These are phyloP conservation scores for Semotilus atromaculatus DNA, from an alignment of 2,797 vertebrate species.

Conservation along the genomic window DNA sequence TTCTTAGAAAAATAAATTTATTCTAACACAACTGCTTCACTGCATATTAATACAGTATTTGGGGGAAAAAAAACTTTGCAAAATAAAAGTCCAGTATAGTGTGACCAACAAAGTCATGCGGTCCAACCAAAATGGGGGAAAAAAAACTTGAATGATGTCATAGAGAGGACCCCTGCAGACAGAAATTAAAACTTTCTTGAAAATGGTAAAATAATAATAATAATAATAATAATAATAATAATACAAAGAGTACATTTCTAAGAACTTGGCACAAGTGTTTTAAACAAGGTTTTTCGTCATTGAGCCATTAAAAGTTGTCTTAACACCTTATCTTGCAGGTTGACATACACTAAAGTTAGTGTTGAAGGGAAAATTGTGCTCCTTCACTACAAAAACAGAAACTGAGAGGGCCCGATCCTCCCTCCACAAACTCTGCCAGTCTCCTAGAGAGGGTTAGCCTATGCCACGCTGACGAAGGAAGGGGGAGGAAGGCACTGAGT, in stretches of 20 bases:
- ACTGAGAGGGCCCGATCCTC: background rate
- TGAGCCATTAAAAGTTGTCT: background rate
- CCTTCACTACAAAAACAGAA: slow-evolving; percentile 5
- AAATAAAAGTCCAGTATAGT: background rate
- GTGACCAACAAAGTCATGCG: background rate
- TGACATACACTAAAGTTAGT: background rate
- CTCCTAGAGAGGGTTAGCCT: slow-evolving; percentile 1
- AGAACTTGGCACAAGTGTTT: background rate
- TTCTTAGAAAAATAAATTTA: background rate
- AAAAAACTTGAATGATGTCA: background rate
- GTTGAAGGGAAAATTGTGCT: background rate
- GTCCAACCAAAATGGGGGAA: background rate
- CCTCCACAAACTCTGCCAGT: slow-evolving; percentile 16
- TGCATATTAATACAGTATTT: background rate
- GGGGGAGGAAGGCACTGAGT: slow-evolving; percentile 12
- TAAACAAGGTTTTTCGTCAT: background rate
- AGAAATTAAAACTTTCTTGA: background rate
- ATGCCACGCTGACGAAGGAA: background rate
- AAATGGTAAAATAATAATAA: background rate
- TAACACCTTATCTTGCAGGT: background rate
- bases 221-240: background rate
- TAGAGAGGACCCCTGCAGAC: background rate
- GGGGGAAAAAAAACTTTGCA: background rate
- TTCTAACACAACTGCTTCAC: background rate
- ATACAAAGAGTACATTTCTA: background rate